Evolutionary conservation across 1,140 invertebrate genomes (phyloP).

Genomic region (Schmidtea mediterranea): DNA sequence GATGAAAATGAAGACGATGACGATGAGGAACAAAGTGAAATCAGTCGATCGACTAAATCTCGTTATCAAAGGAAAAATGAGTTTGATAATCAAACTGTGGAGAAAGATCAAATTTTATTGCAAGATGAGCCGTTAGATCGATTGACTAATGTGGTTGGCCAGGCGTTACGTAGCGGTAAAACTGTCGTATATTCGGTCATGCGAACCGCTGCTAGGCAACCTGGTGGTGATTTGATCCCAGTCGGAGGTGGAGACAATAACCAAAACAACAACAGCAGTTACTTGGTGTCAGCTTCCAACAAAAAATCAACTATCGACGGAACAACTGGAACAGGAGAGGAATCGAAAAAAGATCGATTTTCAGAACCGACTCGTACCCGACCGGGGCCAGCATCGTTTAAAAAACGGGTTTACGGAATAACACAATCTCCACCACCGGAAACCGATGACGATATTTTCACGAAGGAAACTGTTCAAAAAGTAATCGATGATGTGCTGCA

Average conservation of each 20-base stretch:
- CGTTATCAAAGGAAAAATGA: neutral
- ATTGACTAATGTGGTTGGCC: neutral
- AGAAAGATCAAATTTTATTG: neutral
- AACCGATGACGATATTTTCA: too few species aligned
- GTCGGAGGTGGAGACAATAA: neutral
- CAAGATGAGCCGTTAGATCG: neutral
- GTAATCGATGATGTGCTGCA: too few species aligned
- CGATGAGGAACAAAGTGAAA: neutral
- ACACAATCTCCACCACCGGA: too few species aligned
- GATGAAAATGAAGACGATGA: neutral
- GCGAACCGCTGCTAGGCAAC: neutral
- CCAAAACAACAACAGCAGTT: too few species aligned
- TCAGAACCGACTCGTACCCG: too few species aligned
- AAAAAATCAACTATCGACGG: too few species aligned
- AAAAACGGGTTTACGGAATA: too few species aligned
- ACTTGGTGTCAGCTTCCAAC: too few species aligned
- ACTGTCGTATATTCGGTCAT: constrained; percentile 2
- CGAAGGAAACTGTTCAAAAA: too few species aligned
- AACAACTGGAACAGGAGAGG: too few species aligned
- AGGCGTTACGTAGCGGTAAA: neutral
- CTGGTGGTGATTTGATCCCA: neutral
- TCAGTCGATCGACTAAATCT: neutral
- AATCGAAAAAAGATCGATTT: too few species aligned
- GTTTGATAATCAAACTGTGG: neutral
- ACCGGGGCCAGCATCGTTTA: too few species aligned